Conservation (phyloP, 2,888 invertebrate genomes). For the Gerris lacustris region DNA sequence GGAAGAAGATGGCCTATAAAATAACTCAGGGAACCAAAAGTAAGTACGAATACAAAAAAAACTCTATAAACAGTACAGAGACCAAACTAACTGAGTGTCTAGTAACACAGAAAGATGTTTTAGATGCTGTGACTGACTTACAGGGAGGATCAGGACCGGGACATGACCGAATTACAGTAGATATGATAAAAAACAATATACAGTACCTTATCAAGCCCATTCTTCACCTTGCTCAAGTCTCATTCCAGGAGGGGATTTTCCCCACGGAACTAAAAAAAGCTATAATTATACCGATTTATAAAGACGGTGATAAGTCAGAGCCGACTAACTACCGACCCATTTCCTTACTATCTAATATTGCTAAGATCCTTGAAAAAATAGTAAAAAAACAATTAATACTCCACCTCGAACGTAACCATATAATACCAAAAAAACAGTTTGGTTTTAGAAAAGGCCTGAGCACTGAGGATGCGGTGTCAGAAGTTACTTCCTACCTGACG, state of each 20-base stretch:
- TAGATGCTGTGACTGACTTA: neutral
- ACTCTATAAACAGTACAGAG: neutral
- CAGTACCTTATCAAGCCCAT: neutral
- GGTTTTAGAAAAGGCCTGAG: too few species aligned
- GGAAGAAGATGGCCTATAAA: neutral
- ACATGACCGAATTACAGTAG: neutral
- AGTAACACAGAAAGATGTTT: neutral
- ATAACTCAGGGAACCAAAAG: neutral
- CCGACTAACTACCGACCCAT: neutral
- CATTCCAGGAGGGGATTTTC: neutral
- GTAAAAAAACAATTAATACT: neutral
- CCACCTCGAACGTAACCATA: neutral
- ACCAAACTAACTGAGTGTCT: neutral
- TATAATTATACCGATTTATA: neutral
- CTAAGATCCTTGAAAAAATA: neutral
- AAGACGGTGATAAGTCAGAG: neutral
- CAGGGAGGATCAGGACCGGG: neutral
- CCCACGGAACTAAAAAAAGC: neutral
- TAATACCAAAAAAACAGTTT: too few species aligned
- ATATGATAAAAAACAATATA: neutral
- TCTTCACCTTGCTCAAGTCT: neutral
- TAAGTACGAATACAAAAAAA: neutral
- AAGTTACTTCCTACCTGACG: too few species aligned
- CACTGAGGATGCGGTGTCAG: too few species aligned
- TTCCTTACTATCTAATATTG: neutral